Percentiles rank a stretch among this genome's conserved stretches.
These are phyloP conservation scores for Sminthurides aquaticus DNA, from an alignment of 2,888 invertebrate genomes.

Conservation along the genomic window DNA sequence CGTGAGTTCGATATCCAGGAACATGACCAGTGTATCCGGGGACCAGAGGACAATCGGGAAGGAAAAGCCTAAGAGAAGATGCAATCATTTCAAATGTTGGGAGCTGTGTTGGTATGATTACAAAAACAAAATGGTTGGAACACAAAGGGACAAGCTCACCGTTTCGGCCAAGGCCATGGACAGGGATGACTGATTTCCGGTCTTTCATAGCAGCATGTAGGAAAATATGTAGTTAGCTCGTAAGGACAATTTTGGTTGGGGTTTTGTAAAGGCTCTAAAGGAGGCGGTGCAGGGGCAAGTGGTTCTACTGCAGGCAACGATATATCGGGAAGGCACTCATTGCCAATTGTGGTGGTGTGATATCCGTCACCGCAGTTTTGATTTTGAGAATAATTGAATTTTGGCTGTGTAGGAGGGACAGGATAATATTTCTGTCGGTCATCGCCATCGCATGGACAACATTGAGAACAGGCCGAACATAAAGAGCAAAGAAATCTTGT, in stretches of 20 bases:
- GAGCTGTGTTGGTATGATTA: too few relatives aligned
- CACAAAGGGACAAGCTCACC: too few relatives aligned
- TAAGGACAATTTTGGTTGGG: not conserved
- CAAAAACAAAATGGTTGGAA: too few relatives aligned
- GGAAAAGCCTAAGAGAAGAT: constrained; percentile 24
- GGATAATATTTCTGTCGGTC: not conserved
- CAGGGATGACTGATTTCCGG: constrained; percentile 20
- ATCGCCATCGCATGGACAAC: not conserved
- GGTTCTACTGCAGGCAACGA: not conserved
- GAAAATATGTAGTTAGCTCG: not conserved
- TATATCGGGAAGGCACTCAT: not conserved
- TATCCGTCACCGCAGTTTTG: not conserved
- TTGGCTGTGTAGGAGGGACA: not conserved
- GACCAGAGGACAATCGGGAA: constrained; percentile 27
- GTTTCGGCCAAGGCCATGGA: constrained; percentile 21
- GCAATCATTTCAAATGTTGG: not conserved
- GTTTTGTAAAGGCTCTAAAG: not conserved
- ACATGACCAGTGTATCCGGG: constrained; percentile 39
- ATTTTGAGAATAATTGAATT: not conserved
- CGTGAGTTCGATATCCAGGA: constrained; percentile 31
- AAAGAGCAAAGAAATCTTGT: not conserved
- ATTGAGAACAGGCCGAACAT: not conserved
- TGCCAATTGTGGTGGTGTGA: not conserved
- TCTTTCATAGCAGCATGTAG: not conserved
- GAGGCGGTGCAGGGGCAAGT: not conserved